Evolutionary conservation across 2,113 vertebrate genomes (phyloP), one percentile per base, ranked within the genome.

Genomic region (Poeciliopsis occidentalis): DNA sequence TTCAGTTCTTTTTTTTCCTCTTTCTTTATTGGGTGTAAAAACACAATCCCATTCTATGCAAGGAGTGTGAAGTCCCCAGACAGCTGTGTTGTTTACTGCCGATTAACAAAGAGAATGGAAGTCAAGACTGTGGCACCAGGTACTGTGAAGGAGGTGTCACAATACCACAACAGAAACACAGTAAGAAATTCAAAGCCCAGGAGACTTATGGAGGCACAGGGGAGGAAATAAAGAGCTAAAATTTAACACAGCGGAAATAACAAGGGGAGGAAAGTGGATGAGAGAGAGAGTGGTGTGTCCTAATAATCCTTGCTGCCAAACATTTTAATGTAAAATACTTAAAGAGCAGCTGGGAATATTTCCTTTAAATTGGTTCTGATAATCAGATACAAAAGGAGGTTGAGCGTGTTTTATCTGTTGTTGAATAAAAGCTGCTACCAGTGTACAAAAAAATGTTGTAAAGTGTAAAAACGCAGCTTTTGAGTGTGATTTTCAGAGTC

Each of bases 41-140:
- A 94, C 92, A 94, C 87, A 90, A 94, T 89, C 84, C 87, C 80
- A 67, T 73, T 74, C 89, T 91, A 91, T 71, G 83, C 88, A 75
- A 57, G 51, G 51, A 57, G 74, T 90, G 81, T 93, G 26, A 71
- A 90, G 82, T 94, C 93, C 93, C 92, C 87, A 93, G 94, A 94
- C 92, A 93, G 89, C 81, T 67, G 76, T 92, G 93, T 94, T 95
- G 93, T 94, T 94, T 95, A 95, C 93, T 93, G 91, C 88, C 89
- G 90, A 93, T 95, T 94, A 94, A 95, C 93, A 94, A 94, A 95
- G 92, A 89, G 85, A 92, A 91, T 73, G 80, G 84, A 92, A 93
- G 90, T 91, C 88, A 85, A 91, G 89, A 90, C 82, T 92, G 85
- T 94, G 94, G 94, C 91, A 92, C 82, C 72, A 87, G 91, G 88